These are phyloP conservation scores for Serranus cabrilla DNA, from an alignment of 2,797 vertebrate species.

Conservation along the genomic window DNA sequence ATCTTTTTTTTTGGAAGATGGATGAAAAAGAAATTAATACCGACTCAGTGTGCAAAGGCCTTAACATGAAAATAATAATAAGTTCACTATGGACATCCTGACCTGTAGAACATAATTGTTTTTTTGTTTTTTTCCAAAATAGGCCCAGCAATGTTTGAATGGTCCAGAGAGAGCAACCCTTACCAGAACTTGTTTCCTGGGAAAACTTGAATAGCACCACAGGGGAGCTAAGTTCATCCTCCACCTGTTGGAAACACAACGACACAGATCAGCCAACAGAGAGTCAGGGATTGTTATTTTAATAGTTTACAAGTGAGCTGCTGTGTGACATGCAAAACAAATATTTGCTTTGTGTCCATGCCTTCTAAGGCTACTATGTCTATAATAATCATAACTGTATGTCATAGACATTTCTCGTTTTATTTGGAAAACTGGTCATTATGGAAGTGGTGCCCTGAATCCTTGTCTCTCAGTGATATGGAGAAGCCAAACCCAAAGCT, in stretches of 20 bases:
- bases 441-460: neutral
- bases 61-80: neutral
- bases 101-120: neutral
- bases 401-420: constrained; percentile 28
- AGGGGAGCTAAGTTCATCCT: constrained; percentile 93
- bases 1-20: no score
- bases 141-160: neutral
- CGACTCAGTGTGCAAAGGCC: no score
- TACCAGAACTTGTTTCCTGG: constrained; percentile 86
- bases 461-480: constrained; percentile 25
- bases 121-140: no score
- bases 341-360: constrained; percentile 21
- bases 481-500: constrained; percentile 24
- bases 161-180: neutral
- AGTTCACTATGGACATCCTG: neutral
- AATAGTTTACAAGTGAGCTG: neutral
- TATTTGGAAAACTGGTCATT: constrained; percentile 23
- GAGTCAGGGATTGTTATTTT: no score
- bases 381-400: neutral
- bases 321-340: constrained; percentile 40
- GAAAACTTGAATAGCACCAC: constrained; percentile 95
- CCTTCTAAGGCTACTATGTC: constrained; percentile 8
- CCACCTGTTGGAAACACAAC: constrained; percentile 87
- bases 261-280: constrained; percentile 30
- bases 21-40: no score